Evolutionary conservation across 2,888 invertebrate genomes (phyloP).

Genomic region (Oscheius myriophilus): DNA sequence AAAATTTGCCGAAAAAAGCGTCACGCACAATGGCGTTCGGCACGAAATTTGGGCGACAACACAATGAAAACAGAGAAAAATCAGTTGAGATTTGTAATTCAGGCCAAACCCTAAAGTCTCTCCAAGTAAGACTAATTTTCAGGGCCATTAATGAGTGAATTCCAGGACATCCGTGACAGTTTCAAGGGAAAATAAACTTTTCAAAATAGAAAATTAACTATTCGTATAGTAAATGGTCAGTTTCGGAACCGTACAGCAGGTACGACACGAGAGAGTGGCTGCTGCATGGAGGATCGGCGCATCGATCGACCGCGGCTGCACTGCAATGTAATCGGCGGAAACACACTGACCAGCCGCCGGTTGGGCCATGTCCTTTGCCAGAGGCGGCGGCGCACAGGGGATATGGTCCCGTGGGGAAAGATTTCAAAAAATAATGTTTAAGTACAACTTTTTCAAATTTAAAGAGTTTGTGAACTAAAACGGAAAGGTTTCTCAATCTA

Average conservation of each 20-base stretch:
- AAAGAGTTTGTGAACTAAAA: no score
- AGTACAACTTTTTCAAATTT: no score
- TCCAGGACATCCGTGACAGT: no score
- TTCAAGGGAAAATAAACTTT: neutral
- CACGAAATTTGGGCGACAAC: neutral
- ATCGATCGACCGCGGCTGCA: constrained; percentile 27
- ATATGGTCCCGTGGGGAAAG: no score
- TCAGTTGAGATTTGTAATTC: no score
- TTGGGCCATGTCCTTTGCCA: neutral
- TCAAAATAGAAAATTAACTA: neutral
- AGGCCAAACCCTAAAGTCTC: no score
- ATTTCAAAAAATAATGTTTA: no score
- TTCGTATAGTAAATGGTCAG: neutral
- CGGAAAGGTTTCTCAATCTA: no score
- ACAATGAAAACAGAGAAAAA: no score
- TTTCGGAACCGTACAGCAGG: neutral
- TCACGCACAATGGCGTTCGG: constrained; percentile 6
- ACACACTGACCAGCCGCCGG: constrained; percentile 27
- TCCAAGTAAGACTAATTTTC: no score
- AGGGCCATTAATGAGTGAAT: no score
- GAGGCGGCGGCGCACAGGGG: no score
- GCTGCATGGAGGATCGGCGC: constrained; percentile 22
- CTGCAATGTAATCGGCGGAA: constrained; percentile 30
- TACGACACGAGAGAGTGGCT: constrained; percentile 4
- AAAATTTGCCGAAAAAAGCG: constrained; percentile 17